A percentile compares a stretch with the other conserved stretches of the same genome.
Evolutionary conservation across 2,113 vertebrate species (phyloP).

Genomic region (Xyrauchen texanus): DNA sequence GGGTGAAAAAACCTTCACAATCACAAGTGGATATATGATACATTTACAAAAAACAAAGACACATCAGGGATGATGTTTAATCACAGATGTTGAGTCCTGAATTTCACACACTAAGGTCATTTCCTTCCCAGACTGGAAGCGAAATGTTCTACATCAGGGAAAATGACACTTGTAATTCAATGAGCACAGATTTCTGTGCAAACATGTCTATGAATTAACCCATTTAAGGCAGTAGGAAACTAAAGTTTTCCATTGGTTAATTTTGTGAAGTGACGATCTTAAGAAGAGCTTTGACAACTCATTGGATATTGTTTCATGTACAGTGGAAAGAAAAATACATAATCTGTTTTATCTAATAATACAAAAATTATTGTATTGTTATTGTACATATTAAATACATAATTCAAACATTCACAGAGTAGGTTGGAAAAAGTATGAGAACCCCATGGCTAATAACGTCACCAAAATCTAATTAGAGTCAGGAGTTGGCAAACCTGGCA

Average conservation of each 20-base stretch:
- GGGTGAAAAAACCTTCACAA: neutral
- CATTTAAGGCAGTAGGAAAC: neutral
- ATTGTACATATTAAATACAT: too few species aligned
- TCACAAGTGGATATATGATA: neutral
- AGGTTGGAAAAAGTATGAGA: too few species aligned
- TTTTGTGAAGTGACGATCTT: too few species aligned
- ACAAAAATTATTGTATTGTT: too few species aligned
- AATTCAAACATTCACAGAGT: too few species aligned
- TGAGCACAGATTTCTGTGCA: neutral
- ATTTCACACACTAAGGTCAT: constrained; percentile 42
- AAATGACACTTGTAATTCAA: constrained; percentile 21
- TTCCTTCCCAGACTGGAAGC: constrained; percentile 34
- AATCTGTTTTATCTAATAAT: too few species aligned
- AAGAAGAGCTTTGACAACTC: too few species aligned
- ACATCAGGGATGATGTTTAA: neutral
- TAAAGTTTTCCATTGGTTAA: neutral
- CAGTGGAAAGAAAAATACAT: too few species aligned
- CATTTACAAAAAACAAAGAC: neutral
- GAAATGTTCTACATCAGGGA: constrained; percentile 2
- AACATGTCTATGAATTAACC: neutral
- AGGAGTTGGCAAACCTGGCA: too few species aligned
- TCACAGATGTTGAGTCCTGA: constrained; percentile 27
- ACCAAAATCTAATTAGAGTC: too few species aligned
- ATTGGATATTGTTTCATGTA: too few species aligned
- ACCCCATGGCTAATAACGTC: too few species aligned